Evolutionary conservation across 1,140 invertebrate species (phyloP).

Genomic region (Drosophila sechellia): DNA sequence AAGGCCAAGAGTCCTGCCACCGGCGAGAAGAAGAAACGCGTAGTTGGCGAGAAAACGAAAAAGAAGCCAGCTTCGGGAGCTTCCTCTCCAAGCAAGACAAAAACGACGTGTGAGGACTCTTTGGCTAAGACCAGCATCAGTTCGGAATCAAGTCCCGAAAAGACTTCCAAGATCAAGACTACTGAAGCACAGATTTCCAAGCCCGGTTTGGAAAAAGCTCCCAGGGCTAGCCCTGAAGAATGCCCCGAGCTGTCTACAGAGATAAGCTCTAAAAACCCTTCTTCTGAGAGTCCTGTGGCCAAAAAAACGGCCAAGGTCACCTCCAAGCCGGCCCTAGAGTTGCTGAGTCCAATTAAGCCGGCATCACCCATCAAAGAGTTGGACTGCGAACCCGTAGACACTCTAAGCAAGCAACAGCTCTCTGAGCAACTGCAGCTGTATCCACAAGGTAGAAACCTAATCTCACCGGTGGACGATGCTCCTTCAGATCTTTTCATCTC

Average conservation of each 20-base stretch:
- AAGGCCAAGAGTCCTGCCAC: conserved; percentile 45
- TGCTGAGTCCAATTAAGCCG: conserved; percentile 16
- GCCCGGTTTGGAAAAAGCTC: conserved; percentile 2
- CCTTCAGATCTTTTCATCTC: conserved; percentile 70
- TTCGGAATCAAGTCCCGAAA: conserved; percentile 11
- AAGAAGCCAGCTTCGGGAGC: conserved; percentile 34
- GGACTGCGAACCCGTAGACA: conserved; percentile 37
- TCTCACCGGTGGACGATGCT: conserved; percentile 50
- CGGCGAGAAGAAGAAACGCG: conserved; percentile 55
- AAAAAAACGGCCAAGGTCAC: conserved; percentile 2
- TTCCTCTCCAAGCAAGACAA: conserved; percentile 31
- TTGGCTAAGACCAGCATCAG: conserved; percentile 2
- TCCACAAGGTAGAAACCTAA: conserved; percentile 42
- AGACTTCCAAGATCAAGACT: neutral
- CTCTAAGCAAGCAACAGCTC: conserved; percentile 50
- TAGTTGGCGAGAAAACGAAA: conserved; percentile 24
- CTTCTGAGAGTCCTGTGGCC: conserved; percentile 9
- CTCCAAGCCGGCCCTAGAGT: neutral
- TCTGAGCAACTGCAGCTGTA: conserved; percentile 40
- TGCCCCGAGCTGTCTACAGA: conserved; percentile 12
- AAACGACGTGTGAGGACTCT: conserved; percentile 9
- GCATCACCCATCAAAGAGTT: conserved; percentile 48
- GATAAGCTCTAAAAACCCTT: neutral
- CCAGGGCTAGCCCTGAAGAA: conserved; percentile 14
- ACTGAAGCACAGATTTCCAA: neutral